phyloP scores from a whole-genome alignment of 2,888 invertebrate species.

The Ormyrus nitidulus region DNA sequence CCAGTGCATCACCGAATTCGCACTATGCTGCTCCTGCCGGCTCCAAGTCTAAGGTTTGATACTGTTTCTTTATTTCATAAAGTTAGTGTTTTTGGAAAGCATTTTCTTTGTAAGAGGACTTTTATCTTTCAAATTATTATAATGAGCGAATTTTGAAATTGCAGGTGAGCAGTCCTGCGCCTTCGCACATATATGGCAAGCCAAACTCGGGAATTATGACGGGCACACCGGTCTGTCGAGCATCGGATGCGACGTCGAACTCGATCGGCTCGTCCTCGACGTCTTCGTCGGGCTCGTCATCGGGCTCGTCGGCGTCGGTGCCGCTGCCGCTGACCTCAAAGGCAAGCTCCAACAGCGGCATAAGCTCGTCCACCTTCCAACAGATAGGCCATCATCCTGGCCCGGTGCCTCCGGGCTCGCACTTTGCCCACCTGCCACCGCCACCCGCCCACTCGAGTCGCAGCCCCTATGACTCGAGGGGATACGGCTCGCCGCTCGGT shows the following conservation, averaged over 20 bases:
- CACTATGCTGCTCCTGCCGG: conserved; percentile 77
- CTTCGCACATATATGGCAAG: conserved; percentile 86
- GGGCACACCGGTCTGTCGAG: conserved; percentile 78
- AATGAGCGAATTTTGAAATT: not conserved
- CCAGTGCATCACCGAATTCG: conserved; percentile 75
- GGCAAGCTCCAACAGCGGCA: conserved; percentile 76
- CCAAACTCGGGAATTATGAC: conserved; percentile 77
- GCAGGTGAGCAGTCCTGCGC: conserved; percentile 85
- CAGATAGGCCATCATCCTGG: conserved; percentile 48
- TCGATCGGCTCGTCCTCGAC: conserved; percentile 53
- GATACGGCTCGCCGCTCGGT: conserved; percentile 66
- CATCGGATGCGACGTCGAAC: conserved; percentile 67
- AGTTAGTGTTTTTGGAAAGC: too few species aligned
- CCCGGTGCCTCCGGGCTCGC: conserved; percentile 72
- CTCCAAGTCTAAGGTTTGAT: conserved; percentile 73
- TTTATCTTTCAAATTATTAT: too few species aligned
- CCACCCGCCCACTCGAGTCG: conserved; percentile 75
- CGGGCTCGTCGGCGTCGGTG: conserved; percentile 61
- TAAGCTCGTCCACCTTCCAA: conserved; percentile 48
- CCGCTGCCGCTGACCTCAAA: conserved; percentile 80
- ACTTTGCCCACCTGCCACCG: conserved; percentile 63
- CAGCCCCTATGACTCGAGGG: conserved; percentile 74
- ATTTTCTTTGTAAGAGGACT: too few species aligned
- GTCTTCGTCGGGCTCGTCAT: not conserved
- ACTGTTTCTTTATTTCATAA: too few species aligned